Evolutionary conservation across 2,113 vertebrate genomes (phyloP), one percentile per base, ranked within the genome.

Genomic region (Anoura caudifer): DNA sequence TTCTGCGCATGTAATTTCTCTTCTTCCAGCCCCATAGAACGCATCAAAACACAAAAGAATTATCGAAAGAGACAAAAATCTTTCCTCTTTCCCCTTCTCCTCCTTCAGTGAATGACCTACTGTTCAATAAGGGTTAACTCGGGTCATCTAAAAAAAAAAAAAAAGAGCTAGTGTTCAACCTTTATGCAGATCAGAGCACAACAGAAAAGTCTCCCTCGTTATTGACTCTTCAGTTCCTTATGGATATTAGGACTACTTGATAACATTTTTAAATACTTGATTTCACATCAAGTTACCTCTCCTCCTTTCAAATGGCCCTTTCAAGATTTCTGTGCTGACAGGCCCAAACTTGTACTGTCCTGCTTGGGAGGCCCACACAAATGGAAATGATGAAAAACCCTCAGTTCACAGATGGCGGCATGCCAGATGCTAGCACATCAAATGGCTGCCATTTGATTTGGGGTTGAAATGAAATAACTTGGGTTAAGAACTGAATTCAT

Each of bases 331-430:
- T 50, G 85, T 84, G 76, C n/a, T 85, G 94, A 96, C 75, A 87
- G 76, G 85, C 31, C 47, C 72, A 65, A 91, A 47, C 65, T 77
- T 63, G 47, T 5, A 82, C 50, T 28, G 76, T 92, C 67, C 83
- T 73, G 33, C 76, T 80, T 75, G 38, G 73, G 80, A 63, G 63
- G 91, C 95, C 97, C 96, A 98, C 97, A 97, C 96, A 97, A 98
- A 97, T 77, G 79, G 96, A 91, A 63, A 91, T 12, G 45, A 24
- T 59, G 19, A 76, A 94, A 95, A 70, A 84, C 28, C 17, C 4
- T 31, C 9, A 14, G 86, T 85, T 96, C 95, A 94, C 90, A 87
- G 26, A 76, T 45, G 75, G 84, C 75, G 69, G 54, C 84, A 41
- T 22, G 36, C 92, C 94, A 97, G 92, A 94, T 95, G 95, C 90